Percentiles rank a stretch among this genome's conserved stretches.
phyloP scores from a whole-genome alignment of 2,888 invertebrate genomes.

The Acleris holmiana region DNA sequence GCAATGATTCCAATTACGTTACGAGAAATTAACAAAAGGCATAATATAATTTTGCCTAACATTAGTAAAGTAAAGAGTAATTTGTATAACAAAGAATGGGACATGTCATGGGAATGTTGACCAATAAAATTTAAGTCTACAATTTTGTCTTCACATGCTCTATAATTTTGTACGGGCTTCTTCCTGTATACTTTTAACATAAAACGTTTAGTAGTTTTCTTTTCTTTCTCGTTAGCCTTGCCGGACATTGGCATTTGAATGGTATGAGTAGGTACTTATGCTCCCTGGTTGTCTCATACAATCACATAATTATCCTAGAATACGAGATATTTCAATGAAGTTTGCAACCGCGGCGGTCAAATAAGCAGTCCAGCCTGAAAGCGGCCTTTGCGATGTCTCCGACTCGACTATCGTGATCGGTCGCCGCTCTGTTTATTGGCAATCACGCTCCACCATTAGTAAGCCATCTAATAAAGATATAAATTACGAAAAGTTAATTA shows the following conservation, averaged over 20 bases:
- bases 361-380: constrained; percentile 41
- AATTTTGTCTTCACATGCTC: constrained; percentile 6
- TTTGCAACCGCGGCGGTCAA: constrained; percentile 2
- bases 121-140: constrained; percentile 1
- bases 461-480: constrained; percentile 77
- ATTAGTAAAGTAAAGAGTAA: no score
- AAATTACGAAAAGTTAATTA: constrained; percentile 82
- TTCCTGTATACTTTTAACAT: constrained; percentile 6
- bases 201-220: not conserved
- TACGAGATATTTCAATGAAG: not conserved
- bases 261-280: not conserved
- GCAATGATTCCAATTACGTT: constrained; percentile 4
- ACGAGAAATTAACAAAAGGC: not conserved
- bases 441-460: constrained; percentile 71
- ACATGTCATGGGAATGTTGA: constrained; percentile 17
- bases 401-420: constrained; percentile 63
- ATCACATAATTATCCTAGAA: not conserved
- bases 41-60: no score
- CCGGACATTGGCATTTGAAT: constrained; percentile 3
- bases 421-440: constrained; percentile 60
- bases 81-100: not conserved
- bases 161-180: constrained; percentile 8
- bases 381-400: constrained; percentile 44
- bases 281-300: not conserved
- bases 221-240: constrained; percentile 11